phyloP scores from a whole-genome alignment of 2,113 vertebrate species.

The Hippocampus guttulatus region DNA sequence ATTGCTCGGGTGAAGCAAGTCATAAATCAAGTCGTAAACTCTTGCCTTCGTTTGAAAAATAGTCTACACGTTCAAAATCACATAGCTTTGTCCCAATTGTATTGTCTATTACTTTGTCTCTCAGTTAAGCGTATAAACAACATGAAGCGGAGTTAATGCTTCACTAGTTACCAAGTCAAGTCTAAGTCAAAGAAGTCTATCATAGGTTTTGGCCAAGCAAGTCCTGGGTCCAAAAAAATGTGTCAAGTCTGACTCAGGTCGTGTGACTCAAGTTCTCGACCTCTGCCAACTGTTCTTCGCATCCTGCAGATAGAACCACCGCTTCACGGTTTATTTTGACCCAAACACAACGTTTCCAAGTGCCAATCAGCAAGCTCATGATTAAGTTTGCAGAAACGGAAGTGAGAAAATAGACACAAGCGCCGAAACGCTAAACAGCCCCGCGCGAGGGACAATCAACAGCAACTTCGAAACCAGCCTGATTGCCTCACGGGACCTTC shows the following conservation, averaged over 20 bases:
- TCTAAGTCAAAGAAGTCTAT: neutral
- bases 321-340: neutral
- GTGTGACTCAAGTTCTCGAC: neutral
- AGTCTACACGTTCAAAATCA: too few relatives aligned
- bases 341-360: constrained; percentile 24
- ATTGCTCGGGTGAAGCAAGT: too few relatives aligned
- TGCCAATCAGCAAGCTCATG: constrained; percentile 35
- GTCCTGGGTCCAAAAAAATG: neutral
- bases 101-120: too few relatives aligned
- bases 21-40: too few relatives aligned
- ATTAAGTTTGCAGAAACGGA: constrained; percentile 42
- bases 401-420: constrained; percentile 50
- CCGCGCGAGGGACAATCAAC: constrained; percentile 39
- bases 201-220: neutral
- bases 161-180: neutral
- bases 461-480: constrained; percentile 53
- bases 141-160: too few relatives aligned
- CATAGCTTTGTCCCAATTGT: too few relatives aligned
- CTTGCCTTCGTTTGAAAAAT: too few relatives aligned
- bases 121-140: too few relatives aligned
- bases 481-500: constrained; percentile 58
- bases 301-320: neutral
- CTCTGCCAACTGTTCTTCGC: neutral
- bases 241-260: too few relatives aligned
- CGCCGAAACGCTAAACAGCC: constrained; percentile 29